Base-by-base conservation (phyloP, 1,140 invertebrate genomes). In the Drosophila auraria region DNA sequence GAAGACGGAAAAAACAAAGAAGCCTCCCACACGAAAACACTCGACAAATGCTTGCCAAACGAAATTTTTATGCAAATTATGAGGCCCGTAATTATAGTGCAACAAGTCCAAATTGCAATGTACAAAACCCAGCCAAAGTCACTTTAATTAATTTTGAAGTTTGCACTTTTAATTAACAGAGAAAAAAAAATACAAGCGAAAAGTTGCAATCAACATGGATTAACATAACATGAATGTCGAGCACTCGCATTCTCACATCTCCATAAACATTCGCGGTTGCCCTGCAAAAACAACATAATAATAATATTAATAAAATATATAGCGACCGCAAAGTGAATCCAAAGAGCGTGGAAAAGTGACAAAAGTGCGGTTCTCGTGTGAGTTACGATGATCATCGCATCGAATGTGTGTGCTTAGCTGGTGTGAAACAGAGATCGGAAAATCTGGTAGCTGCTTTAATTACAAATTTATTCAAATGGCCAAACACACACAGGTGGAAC, bases 291-390 rank as follows among this genome's bases (percentile, higher is more conserved):
- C 36, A 40, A 56, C 33, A 56, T 53, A 51, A 62, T 51, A 72
- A 56, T 68, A 60, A 65, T n/a, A 61, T 61, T 78, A 58, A 70
- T 61, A 64, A 83, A 73, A 73, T 73, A 42, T 63, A 62, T 60
- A 76, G 45, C 83, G 68, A 87, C 77, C 76, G 56, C 58, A 83
- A 73, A 76, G 71, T 74, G 64, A 62, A 66, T 79, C 64, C 30
- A 25, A 56, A 81, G 78, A 89, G 66, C 86, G 86, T 90, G 86
- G 87, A 91, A 90, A 90, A 90, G 72, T 81, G 59, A 66, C 82
- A 77, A 86, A 74, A 80, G 86, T 82, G 79, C 75, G 76, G 70
- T 90, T 90, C 86, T 90, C 86, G 86, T 86, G 86, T 90, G 87
- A 90, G 83, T 70, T 83, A 27, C 30, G 63, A 69, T 65, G 58